These are phyloP conservation scores for Digitonthophagus gazella DNA, from an alignment of 2,888 invertebrate species.

Conservation along the genomic window DNA sequence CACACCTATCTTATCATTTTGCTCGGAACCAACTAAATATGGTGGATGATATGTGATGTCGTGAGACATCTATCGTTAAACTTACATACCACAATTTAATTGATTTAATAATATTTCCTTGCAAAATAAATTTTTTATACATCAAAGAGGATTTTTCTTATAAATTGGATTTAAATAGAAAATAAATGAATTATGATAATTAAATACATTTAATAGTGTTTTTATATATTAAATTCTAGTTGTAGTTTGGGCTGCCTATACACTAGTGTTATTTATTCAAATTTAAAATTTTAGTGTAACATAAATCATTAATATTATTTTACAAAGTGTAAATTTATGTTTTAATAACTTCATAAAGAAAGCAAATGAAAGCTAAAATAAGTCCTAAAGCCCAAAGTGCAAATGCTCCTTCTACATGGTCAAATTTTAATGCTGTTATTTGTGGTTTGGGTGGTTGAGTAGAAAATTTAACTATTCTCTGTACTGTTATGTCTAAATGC, in stretches of 20 bases:
- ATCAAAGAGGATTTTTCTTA: too few relatives aligned
- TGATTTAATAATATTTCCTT: too few relatives aligned
- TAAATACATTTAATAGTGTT: too few relatives aligned
- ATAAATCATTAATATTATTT: too few relatives aligned
- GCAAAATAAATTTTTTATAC: too few relatives aligned
- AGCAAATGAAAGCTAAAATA: background rate
- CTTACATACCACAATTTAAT: background rate
- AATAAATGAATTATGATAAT: too few relatives aligned
- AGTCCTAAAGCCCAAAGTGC: slow-evolving; percentile 23
- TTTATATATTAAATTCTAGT: background rate
- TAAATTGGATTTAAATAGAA: too few relatives aligned
- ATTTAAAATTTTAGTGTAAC: background rate
- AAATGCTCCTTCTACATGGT: slow-evolving; percentile 26
- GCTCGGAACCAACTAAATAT: background rate
- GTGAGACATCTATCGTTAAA: background rate
- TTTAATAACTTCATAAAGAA: slow-evolving; percentile 8
- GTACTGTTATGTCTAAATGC: slow-evolving; percentile 20
- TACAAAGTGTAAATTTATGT: too few relatives aligned
- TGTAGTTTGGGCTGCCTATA: background rate
- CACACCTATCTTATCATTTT: background rate
- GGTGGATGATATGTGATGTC: background rate
- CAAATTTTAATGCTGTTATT: slow-evolving; percentile 9
- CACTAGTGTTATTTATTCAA: background rate
- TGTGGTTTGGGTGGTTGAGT: background rate
- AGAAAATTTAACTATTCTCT: slow-evolving; percentile 21